Evolutionary conservation across 2,797 vertebrate genomes (phyloP).

Genomic region (Mallotus villosus): DNA sequence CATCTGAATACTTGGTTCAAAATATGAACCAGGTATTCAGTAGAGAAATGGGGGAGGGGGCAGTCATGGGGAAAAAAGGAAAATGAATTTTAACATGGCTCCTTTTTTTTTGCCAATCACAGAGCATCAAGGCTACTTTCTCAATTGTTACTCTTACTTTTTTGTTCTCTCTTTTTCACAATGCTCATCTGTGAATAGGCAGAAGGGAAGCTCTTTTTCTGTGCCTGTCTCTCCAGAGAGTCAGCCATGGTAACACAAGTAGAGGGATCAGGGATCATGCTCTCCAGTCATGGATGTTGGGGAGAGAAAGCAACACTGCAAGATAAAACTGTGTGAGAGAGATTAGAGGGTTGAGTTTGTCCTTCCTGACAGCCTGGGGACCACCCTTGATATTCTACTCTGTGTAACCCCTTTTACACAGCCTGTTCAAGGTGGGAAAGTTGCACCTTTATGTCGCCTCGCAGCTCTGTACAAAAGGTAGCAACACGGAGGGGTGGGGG

Average conservation of each 20-base stretch:
- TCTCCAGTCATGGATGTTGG: slow-evolving; percentile 42
- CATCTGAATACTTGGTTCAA: slow-evolving; percentile 72
- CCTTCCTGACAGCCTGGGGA: slow-evolving; percentile 30
- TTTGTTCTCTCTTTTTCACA: slow-evolving; percentile 65
- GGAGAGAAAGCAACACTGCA: slow-evolving; percentile 37
- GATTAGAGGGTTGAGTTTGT: slow-evolving; percentile 46
- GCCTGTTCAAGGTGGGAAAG: slow-evolving; percentile 7
- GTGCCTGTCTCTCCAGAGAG: slow-evolving; percentile 20
- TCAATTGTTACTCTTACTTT: slow-evolving; percentile 66
- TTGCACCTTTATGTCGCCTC: no score
- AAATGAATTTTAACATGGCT: slow-evolving; percentile 74
- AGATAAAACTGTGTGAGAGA: slow-evolving; percentile 43
- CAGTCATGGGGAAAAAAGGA: slow-evolving; percentile 43
- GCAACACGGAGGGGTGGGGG: neutral
- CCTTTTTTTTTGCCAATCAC: slow-evolving; percentile 63
- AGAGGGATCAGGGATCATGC: slow-evolving; percentile 64
- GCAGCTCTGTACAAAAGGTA: no score
- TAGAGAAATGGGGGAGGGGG: slow-evolving; percentile 18
- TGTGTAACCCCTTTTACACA: slow-evolving; percentile 9
- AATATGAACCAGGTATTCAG: slow-evolving; percentile 45
- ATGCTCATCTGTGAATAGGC: slow-evolving; percentile 63
- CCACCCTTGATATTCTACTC: slow-evolving; percentile 39
- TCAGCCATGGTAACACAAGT: slow-evolving; percentile 38
- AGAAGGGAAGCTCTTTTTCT: slow-evolving; percentile 43
- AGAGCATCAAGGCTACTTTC: slow-evolving; percentile 77